Conservation (phyloP, 2,888 invertebrate genomes). For the Meliscaeva auricollis region DNA sequence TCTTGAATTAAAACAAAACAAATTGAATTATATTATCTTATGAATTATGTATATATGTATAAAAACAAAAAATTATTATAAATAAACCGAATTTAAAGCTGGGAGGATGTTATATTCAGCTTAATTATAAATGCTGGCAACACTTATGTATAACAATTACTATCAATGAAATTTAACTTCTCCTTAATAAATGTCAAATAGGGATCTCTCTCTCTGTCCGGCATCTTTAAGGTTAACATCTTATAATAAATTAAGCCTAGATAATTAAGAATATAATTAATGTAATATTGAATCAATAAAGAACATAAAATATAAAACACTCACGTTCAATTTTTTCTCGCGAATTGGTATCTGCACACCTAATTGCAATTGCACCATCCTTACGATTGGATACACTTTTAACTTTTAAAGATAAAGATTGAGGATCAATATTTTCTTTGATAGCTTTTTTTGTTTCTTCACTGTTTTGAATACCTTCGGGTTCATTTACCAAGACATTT, state of each 20-base stretch:
- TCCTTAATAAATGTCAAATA: neutral
- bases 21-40: neutral
- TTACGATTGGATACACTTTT: neutral
- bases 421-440: conserved; percentile 7
- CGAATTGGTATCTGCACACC: conserved; percentile 4
- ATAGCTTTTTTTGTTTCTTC: neutral
- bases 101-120: neutral
- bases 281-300: neutral
- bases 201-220: neutral
- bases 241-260: neutral
- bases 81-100: neutral
- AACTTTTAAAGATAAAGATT: conserved; percentile 5
- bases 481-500: conserved; percentile 11
- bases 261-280: neutral
- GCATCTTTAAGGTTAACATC: neutral
- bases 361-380: conserved; percentile 9
- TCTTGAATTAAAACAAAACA: neutral
- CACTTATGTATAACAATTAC: neutral
- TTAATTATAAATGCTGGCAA: neutral
- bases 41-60: neutral
- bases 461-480: neutral
- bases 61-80: neutral
- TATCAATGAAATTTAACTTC: neutral
- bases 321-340: too few relatives aligned
- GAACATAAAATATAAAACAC: neutral